These are phyloP conservation scores for Labrus mixtus DNA, from an alignment of 2,113 vertebrate genomes.

Conservation along the genomic window DNA sequence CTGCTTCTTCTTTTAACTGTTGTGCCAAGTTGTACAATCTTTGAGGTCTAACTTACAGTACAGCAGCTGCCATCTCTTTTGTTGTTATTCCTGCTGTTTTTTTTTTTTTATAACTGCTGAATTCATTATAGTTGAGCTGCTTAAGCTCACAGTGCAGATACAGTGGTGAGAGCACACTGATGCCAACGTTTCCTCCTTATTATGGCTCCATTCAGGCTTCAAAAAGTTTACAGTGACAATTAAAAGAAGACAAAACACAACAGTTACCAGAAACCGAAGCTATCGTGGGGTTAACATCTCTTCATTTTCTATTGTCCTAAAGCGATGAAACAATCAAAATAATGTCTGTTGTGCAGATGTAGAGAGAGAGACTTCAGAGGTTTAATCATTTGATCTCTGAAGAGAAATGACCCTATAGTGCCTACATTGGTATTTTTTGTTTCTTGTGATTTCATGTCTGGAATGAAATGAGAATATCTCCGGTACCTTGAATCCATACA, in stretches of 20 bases:
- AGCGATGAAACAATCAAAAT: neutral
- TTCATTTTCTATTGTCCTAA: neutral
- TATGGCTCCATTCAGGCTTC: conserved; percentile 3
- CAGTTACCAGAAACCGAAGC: neutral
- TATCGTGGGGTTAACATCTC: neutral
- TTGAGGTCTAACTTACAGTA: conserved; percentile 53
- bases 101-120: conserved; percentile 33
- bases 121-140: conserved; percentile 57
- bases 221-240: conserved; percentile 33
- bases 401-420: too few species aligned
- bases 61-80: conserved; percentile 32
- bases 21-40: conserved; percentile 46
- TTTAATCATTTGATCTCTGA: too few species aligned
- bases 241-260: conserved; percentile 6
- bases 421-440: too few species aligned
- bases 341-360: neutral
- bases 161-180: conserved; percentile 13
- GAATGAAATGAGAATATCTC: too few species aligned
- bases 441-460: too few species aligned
- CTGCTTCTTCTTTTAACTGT: conserved; percentile 7
- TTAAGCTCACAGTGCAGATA: conserved; percentile 52
- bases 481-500: too few species aligned
- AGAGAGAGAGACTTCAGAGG: too few species aligned
- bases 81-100: conserved; percentile 29
- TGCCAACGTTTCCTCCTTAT: conserved; percentile 35